A percentile compares a stretch with the other conserved stretches of the same genome.
phyloP scores from a whole-genome alignment of 2,888 invertebrate genomes.

The Stramonita haemastoma region DNA sequence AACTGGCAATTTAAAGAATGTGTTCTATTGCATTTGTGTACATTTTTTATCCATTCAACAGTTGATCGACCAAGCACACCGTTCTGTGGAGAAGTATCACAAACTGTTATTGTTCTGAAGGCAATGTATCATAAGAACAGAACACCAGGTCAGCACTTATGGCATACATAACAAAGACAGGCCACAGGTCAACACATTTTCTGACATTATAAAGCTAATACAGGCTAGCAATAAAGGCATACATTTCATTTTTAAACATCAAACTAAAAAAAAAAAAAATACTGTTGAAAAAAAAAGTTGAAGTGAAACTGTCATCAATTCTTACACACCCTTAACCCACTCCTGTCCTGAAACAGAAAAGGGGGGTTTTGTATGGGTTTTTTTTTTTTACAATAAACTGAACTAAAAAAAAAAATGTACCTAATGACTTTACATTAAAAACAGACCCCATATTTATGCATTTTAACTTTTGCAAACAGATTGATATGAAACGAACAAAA shows the following conservation, averaged over 20 bases:
- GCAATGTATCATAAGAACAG: neutral
- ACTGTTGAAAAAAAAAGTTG: neutral
- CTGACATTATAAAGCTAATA: neutral
- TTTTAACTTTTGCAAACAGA: neutral
- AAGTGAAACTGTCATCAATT: too few species aligned
- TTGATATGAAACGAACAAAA: constrained; percentile 12
- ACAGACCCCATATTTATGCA: neutral
- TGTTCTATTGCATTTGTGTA: neutral
- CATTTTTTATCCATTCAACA: neutral
- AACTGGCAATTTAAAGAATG: neutral
- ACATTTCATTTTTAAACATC: neutral
- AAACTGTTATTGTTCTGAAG: neutral
- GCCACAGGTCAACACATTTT: neutral
- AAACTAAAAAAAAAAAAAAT: neutral
- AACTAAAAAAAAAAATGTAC: neutral
- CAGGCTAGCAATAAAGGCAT: neutral
- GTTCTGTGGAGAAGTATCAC: neutral
- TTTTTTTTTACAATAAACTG: neutral
- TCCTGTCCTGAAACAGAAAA: too few species aligned
- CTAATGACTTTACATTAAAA: neutral
- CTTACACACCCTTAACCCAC: too few species aligned
- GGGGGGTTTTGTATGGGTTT: neutral
- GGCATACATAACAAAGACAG: neutral
- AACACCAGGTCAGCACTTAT: neutral
- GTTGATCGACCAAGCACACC: neutral